phyloP scores from a whole-genome alignment of 2,797 vertebrate genomes.

The Enteromius viviparus region DNA sequence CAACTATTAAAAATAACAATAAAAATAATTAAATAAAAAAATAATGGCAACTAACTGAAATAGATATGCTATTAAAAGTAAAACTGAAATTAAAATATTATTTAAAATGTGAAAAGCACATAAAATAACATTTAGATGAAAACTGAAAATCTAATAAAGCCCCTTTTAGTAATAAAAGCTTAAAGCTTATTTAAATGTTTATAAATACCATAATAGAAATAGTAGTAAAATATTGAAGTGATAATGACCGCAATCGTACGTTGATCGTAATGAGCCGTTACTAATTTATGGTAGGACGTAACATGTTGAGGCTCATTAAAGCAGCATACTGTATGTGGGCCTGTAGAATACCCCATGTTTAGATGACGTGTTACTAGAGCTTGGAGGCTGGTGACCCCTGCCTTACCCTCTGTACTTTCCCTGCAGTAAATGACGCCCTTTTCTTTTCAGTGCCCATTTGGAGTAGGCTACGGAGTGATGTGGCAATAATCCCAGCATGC shows the following conservation, averaged over 20 bases:
- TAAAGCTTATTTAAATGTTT: not conserved
- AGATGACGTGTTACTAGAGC: conserved; percentile 19
- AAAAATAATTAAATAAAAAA: no score
- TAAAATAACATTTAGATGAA: not conserved
- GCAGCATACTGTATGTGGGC: conserved; percentile 11
- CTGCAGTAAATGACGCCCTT: conserved; percentile 7
- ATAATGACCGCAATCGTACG: no score
- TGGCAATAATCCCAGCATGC: conserved; percentile 50
- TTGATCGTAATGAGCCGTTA: not conserved
- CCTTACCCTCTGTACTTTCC: conserved; percentile 18
- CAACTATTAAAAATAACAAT: no score
- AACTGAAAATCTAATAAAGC: not conserved
- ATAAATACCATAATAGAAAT: not conserved
- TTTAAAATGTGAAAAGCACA: not conserved
- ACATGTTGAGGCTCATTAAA: conserved; percentile 6
- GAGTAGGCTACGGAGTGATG: conserved; percentile 41
- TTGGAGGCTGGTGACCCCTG: conserved; percentile 30
- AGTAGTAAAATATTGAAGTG: not conserved
- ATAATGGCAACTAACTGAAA: not conserved
- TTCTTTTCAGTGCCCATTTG: conserved; percentile 38
- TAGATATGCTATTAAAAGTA: not conserved
- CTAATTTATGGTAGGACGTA: not conserved
- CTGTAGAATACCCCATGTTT: conserved; percentile 16
- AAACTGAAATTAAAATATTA: not conserved
- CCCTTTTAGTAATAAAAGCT: not conserved